phyloP scores from a whole-genome alignment of 2,797 vertebrate genomes.

The Mormyrus hasselquistii region DNA sequence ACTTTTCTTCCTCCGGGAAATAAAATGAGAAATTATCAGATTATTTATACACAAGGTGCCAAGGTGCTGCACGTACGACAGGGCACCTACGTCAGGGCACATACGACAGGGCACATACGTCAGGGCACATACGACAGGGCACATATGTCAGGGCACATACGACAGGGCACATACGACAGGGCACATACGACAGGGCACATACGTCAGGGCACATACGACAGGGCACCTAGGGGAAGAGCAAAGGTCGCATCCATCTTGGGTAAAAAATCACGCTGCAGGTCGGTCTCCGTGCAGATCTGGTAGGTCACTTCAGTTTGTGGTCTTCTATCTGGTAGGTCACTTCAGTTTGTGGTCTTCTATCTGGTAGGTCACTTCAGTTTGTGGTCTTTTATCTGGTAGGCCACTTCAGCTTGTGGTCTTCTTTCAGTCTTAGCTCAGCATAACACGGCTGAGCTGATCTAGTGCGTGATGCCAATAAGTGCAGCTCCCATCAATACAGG shows the following conservation, averaged over 20 bases:
- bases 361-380: too few relatives aligned
- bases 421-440: background rate
- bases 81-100: background rate
- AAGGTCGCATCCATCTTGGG: background rate
- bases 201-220: too few relatives aligned
- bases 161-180: too few relatives aligned
- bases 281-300: background rate
- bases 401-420: background rate
- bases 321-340: too few relatives aligned
- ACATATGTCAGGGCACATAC: too few relatives aligned
- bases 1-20: slow-evolving; percentile 23
- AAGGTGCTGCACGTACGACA: background rate
- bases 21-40: slow-evolving; percentile 31
- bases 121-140: too few relatives aligned
- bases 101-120: background rate
- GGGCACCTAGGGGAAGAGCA: background rate
- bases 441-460: background rate
- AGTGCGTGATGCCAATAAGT: background rate
- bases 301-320: too few relatives aligned
- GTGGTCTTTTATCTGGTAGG: too few relatives aligned
- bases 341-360: too few relatives aligned
- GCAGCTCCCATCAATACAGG: background rate
- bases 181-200: too few relatives aligned
- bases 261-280: background rate
- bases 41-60: slow-evolving; percentile 30